Base-by-base conservation (phyloP, 2,888 invertebrate species). In the Neoaliturus tenellus region DNA sequence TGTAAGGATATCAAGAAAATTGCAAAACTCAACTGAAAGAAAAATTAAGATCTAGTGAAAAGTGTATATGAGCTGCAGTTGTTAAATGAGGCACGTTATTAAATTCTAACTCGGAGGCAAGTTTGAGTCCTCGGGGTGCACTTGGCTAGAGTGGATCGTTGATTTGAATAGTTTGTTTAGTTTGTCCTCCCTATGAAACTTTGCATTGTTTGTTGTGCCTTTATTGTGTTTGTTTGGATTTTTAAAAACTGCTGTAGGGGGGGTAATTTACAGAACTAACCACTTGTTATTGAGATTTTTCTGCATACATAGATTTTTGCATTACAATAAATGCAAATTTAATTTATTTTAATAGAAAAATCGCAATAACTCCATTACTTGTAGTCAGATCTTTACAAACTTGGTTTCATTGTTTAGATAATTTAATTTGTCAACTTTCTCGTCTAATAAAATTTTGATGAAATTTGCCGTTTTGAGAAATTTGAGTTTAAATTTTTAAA, bases 61-160 rank as follows among this genome's bases (percentile, higher is more conserved):
- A 14, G 14, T 48, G 51, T 8, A 12, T 62, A 14, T 62, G 62
- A 62, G 62, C 12, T 62, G 28, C 28, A 31, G 25, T 28, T n/a
- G n/a, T n/a, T 58, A 62, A 62, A 62, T 62, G 62, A 62, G 62
- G 62, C 28, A 28, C 14, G 62, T 62, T 62, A 62, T 62, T 62
- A 62, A 62, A 62, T 31, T 31, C 28, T 31, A 62, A 31, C 62
- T 31, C 62, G 1, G 28, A 62, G 62, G 4, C 62, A 62, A 62
- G 62, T 62, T 62, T 62, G 25, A 62, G 62, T 17, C 62, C 62
- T 62, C 12, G 17, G 62, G 62, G 62, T 4, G 31, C 62, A 62
- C 62, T 62, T 28, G 28, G 62, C 1, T 1, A 10, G 14, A 31
- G 62, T 62, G 28, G 62, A 3, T 31, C 31, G 62, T 62, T 62